Evolutionary conservation across 2,113 vertebrate species (phyloP), one percentile per base, ranked within the genome.

Genomic region (Oryzias woworae): DNA sequence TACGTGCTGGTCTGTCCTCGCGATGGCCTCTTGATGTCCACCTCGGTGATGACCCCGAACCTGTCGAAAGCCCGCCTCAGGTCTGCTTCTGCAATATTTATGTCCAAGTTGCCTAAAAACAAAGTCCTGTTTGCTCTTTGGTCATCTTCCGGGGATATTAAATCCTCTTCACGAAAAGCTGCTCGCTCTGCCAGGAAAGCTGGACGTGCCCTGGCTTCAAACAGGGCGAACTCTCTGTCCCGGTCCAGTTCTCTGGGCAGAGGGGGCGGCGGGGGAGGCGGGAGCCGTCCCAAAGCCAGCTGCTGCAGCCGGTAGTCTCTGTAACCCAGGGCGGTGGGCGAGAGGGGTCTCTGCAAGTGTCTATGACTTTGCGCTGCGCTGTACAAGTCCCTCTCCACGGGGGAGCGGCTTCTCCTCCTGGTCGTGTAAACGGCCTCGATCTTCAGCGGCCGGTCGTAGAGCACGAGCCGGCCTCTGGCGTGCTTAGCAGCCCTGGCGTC

Each of bases 1-100:
- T 97, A 99, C 0, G 96, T 98, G 85, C 92, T 96, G 76, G 84
- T 95, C 85, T 98, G 96, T 41, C 96, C 96, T 0, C 94, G 91
- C 41, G 84, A 87, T 0, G 95, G 89, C 50, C 96, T 87, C 77
- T 99, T 99, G 53, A 99, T 99, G 85, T 98, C 96, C 76, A 99
- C 96, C 84, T 98, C 97, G 0, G 96, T 98, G 53, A 99, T 98
- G 42, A 95, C 91, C 6, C 97, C 97, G 1, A 99, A 99, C n/a
- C 97, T 90, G 71, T 98, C 96, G 43, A 99, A 99, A 0, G 94
- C 95, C 49, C 96, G 90, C 22, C 93, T 91, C n/a, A 99, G 76
- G 69, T 98, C 96, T 1, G 85, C 95, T 81, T 98, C 95, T 0
- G 94, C 97, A 55, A 99, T 93, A 1, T 89, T 92, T 77, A 96